Percentiles rank a stretch among this genome's conserved stretches.
phyloP scores from a whole-genome alignment of 2,113 vertebrate species.

The Seriola rivoliana region DNA sequence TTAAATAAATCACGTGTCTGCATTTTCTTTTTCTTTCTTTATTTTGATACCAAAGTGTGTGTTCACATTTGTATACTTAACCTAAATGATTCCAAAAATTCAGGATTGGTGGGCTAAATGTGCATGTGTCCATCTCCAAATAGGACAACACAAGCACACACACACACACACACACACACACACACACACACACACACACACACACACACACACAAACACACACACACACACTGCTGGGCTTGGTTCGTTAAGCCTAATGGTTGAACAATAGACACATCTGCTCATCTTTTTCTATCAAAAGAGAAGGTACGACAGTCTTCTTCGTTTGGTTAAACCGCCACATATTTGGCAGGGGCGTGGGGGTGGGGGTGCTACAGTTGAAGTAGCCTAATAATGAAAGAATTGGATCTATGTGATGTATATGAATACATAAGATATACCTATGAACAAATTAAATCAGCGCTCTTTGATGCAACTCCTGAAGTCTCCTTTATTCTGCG shows the following conservation, averaged over 20 bases:
- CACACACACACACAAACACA: no score
- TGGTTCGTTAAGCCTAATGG: slow-evolving; percentile 91
- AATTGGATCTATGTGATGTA: slow-evolving; percentile 27
- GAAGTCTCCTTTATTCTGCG: background rate
- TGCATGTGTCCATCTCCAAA: slow-evolving; percentile 35
- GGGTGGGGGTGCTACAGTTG: slow-evolving; percentile 34
- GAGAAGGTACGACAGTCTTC: slow-evolving; percentile 71
- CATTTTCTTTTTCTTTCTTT: background rate
- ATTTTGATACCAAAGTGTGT: no score
- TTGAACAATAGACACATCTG: slow-evolving; percentile 95
- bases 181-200: slow-evolving; percentile 36
- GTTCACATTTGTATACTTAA: background rate
- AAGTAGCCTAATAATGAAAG: slow-evolving; percentile 29
- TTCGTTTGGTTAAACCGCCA: slow-evolving; percentile 81
- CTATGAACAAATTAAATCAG: slow-evolving; percentile 27
- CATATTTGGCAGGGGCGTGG: slow-evolving; percentile 48
- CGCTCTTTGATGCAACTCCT: background rate
- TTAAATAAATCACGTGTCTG: background rate
- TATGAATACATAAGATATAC: background rate
- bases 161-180: slow-evolving; percentile 28
- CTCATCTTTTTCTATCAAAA: slow-evolving; percentile 81
- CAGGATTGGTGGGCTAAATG: slow-evolving; percentile 10
- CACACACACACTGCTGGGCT: slow-evolving; percentile 80
- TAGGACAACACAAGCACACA: slow-evolving; percentile 28
- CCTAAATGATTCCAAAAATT: slow-evolving; percentile 13